Evolutionary conservation across 2,797 vertebrate species (phyloP), one percentile per base, ranked within the genome.

Genomic region (Fundulus diaphanus): DNA sequence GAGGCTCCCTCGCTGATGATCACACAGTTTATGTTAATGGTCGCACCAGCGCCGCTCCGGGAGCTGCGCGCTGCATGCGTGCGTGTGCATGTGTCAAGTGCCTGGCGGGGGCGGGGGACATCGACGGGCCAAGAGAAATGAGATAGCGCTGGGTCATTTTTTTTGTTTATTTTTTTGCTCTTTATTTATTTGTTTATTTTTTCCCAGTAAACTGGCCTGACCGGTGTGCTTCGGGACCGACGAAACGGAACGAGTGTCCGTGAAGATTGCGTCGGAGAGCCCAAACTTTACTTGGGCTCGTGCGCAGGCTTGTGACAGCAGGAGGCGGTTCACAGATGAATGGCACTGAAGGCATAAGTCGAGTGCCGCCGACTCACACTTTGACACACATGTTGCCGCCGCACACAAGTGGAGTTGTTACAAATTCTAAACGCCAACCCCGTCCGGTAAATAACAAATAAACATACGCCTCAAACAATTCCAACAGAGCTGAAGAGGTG

Each of bases 191-290:
- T n/a, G n/a, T n/a, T n/a, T n/a, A n/a, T n/a, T n/a, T 73, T 87
- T 86, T 84, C 78, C 3, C 31, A 61, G 79, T 73, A 83, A 92
- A 91, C 90, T 87, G 80, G 89, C 89, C 80, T 63, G 82, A 89
- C 88, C 66, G 74, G 89, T 91, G 83, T 61, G 22, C 46, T n/a
- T 27, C 8, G 37, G 5, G 46, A 33, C 22, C 37, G n/a, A 71
- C 57, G 24, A 40, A 68, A 35, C 52, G 5, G 1, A 51, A 0
- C 5, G 12, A 31, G 48, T 8, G 44, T 16, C 22, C 51, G 12
- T 27, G n/a, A 22, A 42, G 22, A 52, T 8, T 37, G 54, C 44
- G 56, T 42, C 24, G 4, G 2, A 52, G 22, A 33, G n/a, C 44
- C 13, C 52, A 44, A 75, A 56, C 31, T 7, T 29, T 2, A 29